Base-by-base conservation (phyloP, 2,113 vertebrate species). In the Atherinomorus stipes region DNA sequence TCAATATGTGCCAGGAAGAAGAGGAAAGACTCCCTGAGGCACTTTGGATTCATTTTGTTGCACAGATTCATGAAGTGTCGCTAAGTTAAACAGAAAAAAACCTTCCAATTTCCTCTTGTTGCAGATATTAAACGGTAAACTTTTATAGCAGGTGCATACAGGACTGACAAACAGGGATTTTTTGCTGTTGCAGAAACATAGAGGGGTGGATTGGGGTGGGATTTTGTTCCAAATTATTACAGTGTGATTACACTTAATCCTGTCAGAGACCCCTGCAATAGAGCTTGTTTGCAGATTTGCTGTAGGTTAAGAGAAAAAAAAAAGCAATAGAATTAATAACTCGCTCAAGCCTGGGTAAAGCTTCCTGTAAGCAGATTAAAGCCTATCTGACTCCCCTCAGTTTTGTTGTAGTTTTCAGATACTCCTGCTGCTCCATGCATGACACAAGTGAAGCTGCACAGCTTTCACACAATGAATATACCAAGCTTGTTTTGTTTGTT, bases 311-410 rank as follows among this genome's bases (percentile, higher is more conserved):
- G 4, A 26, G 7, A 9, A n/a, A 23, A 34, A 53, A 25, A 52
- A 74, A 81, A 59, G 47, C 51, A 75, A 44, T 31, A 45, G 31
- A 59, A 80, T 71, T 78, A 73, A 71, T 59, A 73, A 56, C 53
- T 71, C 5, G 2, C 67, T 76, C 6, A 23, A 52, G 21, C 54
- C 34, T 22, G 60, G 71, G 62, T 2, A 49, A 31, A 60, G 44
- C 50, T 53, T 60, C 65, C 54, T 74, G 31, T 76, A 79, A 87
- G 69, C 31, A 80, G 78, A 85, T 90, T 87, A 84, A 64, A 73
- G 21, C 11, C 28, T 45, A 47, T 54, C 37, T 16, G 45, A 71
- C 40, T 59, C 49, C 18, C 52, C 23, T 50, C 49, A 65, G 50
- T 65, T 60, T 63, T 5, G 59, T 42, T 44, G 2, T 34, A 42